Evolutionary conservation across 2,888 invertebrate species (phyloP).

Genomic region (Drosophila formosana): DNA sequence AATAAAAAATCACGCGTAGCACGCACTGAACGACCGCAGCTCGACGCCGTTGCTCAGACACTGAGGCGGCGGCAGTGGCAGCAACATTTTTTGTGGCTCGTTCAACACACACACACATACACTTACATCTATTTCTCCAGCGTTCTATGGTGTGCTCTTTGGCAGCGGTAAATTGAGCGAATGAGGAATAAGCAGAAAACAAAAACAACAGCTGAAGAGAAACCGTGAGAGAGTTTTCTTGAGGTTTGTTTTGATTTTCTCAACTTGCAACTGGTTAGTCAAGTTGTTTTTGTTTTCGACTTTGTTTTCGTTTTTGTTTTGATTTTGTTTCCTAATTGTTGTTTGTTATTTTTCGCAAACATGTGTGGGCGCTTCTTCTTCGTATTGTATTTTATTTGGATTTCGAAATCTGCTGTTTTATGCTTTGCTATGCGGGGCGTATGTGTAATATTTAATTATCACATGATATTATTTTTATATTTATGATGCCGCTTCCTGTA

Average conservation of each 20-base stretch:
- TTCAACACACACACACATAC: slow-evolving; percentile 26
- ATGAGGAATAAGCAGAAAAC: background rate
- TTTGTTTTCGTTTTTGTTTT: slow-evolving; percentile 54
- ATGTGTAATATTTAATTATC: slow-evolving; percentile 36
- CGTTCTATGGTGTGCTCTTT: slow-evolving; percentile 34
- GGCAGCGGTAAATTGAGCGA: slow-evolving; percentile 11
- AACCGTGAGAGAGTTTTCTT: slow-evolving; percentile 44
- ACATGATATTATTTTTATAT: background rate
- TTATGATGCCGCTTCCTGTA: background rate
- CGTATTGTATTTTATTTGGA: slow-evolving; percentile 13
- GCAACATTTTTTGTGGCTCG: slow-evolving; percentile 35
- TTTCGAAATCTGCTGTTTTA: slow-evolving; percentile 12
- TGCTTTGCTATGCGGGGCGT: slow-evolving; percentile 11
- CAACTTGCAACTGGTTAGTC: slow-evolving; percentile 70
- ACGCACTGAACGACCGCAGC: slow-evolving; percentile 47
- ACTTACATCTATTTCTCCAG: slow-evolving; percentile 59
- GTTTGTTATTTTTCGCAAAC: slow-evolving; percentile 37
- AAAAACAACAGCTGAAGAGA: slow-evolving; percentile 21
- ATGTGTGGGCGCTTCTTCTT: slow-evolving; percentile 14
- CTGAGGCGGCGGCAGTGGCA: slow-evolving; percentile 60
- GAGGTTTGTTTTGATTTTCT: slow-evolving; percentile 74
- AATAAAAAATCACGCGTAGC: slow-evolving; percentile 9
- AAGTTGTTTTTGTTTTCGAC: slow-evolving; percentile 42
- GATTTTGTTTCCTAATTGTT: slow-evolving; percentile 43
- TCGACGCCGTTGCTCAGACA: slow-evolving; percentile 70